phyloP scores from a whole-genome alignment of 2,797 vertebrate genomes.

The Cossypha heuglini region DNA sequence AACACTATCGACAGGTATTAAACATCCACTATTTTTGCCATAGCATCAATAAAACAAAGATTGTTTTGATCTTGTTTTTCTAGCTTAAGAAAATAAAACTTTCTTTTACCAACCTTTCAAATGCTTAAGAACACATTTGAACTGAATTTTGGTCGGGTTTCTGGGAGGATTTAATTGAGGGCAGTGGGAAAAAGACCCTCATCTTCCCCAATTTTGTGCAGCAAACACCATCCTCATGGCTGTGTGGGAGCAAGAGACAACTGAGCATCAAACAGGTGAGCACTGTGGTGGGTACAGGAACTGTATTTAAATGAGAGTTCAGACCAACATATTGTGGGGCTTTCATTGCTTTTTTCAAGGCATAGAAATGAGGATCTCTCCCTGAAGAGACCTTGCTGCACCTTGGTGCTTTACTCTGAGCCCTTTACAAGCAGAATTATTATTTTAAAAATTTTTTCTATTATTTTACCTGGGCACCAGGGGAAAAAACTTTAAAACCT shows the following conservation, averaged over 20 bases:
- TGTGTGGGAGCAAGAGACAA: accelerated
- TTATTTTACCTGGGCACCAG: not conserved
- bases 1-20: not conserved
- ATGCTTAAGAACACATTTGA: not conserved
- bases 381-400: not conserved
- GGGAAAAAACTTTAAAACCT: not conserved
- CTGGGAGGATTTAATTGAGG: not conserved
- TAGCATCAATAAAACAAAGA: not conserved
- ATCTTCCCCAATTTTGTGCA: not conserved
- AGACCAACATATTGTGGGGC: not conserved
- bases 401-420: not conserved
- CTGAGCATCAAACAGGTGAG: not conserved
- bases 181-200: not conserved
- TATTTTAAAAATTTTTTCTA: not conserved
- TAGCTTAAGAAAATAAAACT: not conserved
- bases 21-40: not conserved
- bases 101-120: not conserved
- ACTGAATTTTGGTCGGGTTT: not conserved
- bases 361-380: not conserved
- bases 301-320: not conserved
- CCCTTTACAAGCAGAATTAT: not conserved
- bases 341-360: not conserved
- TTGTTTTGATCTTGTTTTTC: not conserved
- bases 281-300: accelerated
- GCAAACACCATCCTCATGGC: not conserved